Base-by-base conservation (phyloP, 2,113 vertebrate genomes). In the Thalassarche chlororhynchos region DNA sequence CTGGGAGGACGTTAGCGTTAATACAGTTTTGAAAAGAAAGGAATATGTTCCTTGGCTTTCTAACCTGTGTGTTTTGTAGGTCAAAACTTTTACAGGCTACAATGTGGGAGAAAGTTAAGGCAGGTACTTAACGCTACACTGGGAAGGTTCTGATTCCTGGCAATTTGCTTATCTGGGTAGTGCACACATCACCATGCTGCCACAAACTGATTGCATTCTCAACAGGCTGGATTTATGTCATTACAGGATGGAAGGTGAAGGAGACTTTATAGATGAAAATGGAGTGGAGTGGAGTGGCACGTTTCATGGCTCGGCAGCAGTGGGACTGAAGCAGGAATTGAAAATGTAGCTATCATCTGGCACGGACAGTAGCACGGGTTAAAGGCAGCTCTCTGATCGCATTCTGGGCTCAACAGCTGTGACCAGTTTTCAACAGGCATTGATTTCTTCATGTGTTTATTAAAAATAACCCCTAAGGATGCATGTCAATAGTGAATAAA, bases 211-310 rank as follows among this genome's bases (percentile, higher is more conserved):
- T 13, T 28, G 29, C 17, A 8, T 31, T 64, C 51, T 57, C 75
- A 76, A 87, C 46, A 70, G 70, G 31, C 54, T 79, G 69, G 61
- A 65, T 92, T 97, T 82, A 12, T 51, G 34, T 55, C 85, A 4
- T 92, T 94, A 29, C 94, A 99, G 99, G 97, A 91, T 99, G 46
- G 98, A 98, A 89, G 98, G 98, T 58, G 97, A 99, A 81, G 99
- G 99, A 46, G 95, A 98, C 7, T 99, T 99, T 84, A 98, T 97
- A 62, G 97, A 99, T 65, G 84, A 92, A 83, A 95, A 97, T 31
- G n/a, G n/a, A n/a, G n/a, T 38, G 98, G 98, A 76, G 90, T 98
- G 21, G 97, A 98, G 29, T 99, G 99, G 99, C 49, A 98, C 89
- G 38, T 99, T 99, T 94, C 97, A 98, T n/a, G 95, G 97, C 92